A percentile compares a stretch with the other conserved stretches of the same genome.
phyloP scores from a whole-genome alignment of 2,888 invertebrate species.

The Ecdyonurus torrentis region DNA sequence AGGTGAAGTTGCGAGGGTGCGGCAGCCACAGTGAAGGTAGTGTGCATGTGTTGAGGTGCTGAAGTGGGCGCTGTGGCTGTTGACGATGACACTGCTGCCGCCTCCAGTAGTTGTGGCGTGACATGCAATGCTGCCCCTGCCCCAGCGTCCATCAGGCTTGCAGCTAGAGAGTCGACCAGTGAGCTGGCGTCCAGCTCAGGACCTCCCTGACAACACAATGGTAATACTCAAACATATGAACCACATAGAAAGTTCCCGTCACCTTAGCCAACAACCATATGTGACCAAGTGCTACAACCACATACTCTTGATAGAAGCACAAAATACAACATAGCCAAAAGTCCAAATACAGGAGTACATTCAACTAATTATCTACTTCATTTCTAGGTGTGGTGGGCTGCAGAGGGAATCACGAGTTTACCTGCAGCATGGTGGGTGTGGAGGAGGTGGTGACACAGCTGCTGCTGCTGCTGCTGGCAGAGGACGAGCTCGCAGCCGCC shows the following conservation, averaged over 20 bases:
- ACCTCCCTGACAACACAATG: not conserved
- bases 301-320: no score
- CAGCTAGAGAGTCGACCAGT: slow-evolving; percentile 23
- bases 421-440: slow-evolving; percentile 1
- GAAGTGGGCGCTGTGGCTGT: not conserved
- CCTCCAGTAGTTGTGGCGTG: not conserved
- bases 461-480: not conserved
- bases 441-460: not conserved
- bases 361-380: no score
- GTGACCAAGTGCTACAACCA: no score
- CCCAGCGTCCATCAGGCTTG: slow-evolving; percentile 22
- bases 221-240: no score
- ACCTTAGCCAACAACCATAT: no score
- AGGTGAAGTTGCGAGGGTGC: no score
- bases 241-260: no score
- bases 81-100: not conserved
- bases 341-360: no score
- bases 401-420: not conserved
- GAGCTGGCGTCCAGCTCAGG: not conserved
- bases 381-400: no score
- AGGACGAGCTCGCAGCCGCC: not conserved
- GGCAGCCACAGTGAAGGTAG: not conserved
- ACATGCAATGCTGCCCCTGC: slow-evolving; percentile 12
- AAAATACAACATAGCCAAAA: no score
- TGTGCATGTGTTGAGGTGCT: not conserved